Base-by-base conservation (phyloP, 2,888 invertebrate genomes). In the Anticlea derivata region DNA sequence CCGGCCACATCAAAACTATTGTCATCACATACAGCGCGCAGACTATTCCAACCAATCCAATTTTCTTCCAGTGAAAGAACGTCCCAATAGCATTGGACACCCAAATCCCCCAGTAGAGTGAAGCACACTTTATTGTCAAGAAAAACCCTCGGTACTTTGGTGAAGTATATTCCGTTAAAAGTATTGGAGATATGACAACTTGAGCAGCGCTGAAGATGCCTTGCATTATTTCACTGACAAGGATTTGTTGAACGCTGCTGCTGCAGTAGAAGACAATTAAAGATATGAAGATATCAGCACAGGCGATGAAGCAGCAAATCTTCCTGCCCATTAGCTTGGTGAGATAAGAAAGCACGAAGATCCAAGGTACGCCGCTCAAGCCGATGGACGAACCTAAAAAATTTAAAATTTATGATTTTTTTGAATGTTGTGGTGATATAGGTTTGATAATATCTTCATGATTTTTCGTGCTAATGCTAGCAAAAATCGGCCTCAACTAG, bases 101-200 rank as follows among this genome's bases (percentile, higher is more conserved):
- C 66, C 66, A 68, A 8, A 61, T 65, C 0, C 75, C 77, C 66
- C 69, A 69, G n/a, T 52, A 65, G 0, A 62, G 51, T 0, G 65
- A 69, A 0, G 72, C 70, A 5, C 57, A 37, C 29, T 74, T 77
- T 0, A 73, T 5, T 0, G 63, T 62, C 2, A 74, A 34, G 26
- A 75, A 77, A 35, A 73, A 30, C 0, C 70, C 75, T 57, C 75
- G 46, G 48, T 73, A 65, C 43, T 54, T 58, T 1, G 75, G 70
- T 2, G 71, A 71, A 7, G 63, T 65, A 7, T 68, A 75, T 13
- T 77, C 75, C 1, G 74, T 64, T 6, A 74, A 1, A 1, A 75
- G 50, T 17, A 66, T 40, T 0, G 67, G 1, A 6, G 58, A 33
- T 5, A 70, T 30, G 0, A 55, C 45, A 0, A 67, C 40, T 44